Percentiles rank a stretch among this genome's conserved stretches.
Conservation (phyloP, 2,888 invertebrate genomes). For the Scaptodrosophila latifasciaeformis region DNA sequence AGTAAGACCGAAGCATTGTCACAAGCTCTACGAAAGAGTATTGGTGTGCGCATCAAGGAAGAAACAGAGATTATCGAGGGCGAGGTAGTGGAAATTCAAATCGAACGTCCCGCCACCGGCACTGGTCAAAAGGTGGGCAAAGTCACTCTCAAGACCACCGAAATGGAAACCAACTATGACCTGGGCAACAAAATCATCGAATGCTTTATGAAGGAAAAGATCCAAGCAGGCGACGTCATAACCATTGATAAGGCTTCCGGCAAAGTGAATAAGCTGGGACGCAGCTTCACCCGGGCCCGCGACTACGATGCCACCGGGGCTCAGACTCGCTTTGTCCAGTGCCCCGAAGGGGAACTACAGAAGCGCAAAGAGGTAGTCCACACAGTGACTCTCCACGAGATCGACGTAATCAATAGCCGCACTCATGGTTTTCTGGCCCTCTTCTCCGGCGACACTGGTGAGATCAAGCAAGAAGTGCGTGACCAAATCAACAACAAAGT, state of each 20-base stretch:
- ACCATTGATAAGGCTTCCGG: slow-evolving; percentile 99
- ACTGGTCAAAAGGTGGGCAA: slow-evolving; percentile 88
- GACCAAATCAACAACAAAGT: slow-evolving; percentile 99
- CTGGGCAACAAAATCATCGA: slow-evolving; percentile 99
- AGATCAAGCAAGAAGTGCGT: slow-evolving; percentile 97
- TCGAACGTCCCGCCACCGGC: slow-evolving; percentile 95
- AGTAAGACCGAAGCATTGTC: slow-evolving; percentile 98
- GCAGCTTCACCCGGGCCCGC: slow-evolving; percentile 95
- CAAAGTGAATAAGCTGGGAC: slow-evolving; percentile 90
- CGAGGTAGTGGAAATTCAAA: slow-evolving; percentile 97
- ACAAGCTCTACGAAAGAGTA: slow-evolving; percentile 97
- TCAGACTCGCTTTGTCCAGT: slow-evolving; percentile 94
- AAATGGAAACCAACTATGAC: slow-evolving; percentile 99
- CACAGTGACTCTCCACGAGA: slow-evolving; percentile 98
- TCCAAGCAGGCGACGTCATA: slow-evolving; percentile 96
- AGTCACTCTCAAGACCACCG: slow-evolving; percentile 97
- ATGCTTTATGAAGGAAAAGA: slow-evolving; percentile 95
- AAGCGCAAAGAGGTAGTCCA: slow-evolving; percentile 98
- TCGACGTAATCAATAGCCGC: slow-evolving; percentile 98
- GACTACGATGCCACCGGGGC: slow-evolving; percentile 98
- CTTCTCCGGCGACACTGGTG: slow-evolving; percentile 99
- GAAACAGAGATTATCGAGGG: slow-evolving; percentile 99
- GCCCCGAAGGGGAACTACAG: slow-evolving; percentile 98
- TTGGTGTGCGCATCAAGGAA: slow-evolving; percentile 97
- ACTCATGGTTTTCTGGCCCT: slow-evolving; percentile 98